phyloP scores from a whole-genome alignment of 2,113 vertebrate species.

The Microcebus murinus region DNA sequence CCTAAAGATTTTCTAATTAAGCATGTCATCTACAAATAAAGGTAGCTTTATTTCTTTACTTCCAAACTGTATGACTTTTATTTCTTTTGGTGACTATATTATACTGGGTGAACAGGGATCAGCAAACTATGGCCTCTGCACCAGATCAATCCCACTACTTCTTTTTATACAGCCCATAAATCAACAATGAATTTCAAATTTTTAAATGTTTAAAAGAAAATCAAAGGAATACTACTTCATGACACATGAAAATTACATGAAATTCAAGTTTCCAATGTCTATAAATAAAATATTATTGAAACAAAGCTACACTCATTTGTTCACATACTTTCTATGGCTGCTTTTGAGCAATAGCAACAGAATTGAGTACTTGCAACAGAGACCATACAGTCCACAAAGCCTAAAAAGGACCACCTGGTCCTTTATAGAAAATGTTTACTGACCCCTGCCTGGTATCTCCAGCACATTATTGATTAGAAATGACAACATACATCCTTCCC shows the following conservation, averaged over 20 bases:
- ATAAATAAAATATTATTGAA: background rate
- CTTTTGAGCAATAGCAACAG: background rate
- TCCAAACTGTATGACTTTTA: background rate
- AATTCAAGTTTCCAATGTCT: conserved; percentile 7
- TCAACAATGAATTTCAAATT: background rate
- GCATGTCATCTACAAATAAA: background rate
- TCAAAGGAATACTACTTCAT: conserved; percentile 12
- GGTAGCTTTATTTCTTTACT: background rate
- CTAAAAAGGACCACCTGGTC: background rate
- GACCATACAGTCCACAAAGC: background rate
- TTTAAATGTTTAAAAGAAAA: conserved; percentile 39
- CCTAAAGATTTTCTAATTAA: background rate
- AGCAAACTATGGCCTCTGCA: background rate
- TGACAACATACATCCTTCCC: background rate
- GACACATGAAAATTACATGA: background rate
- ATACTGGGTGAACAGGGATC: background rate
- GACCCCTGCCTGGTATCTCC: background rate
- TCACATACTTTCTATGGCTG: background rate
- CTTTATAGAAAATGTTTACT: background rate
- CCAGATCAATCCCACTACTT: background rate
- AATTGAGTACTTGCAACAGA: background rate
- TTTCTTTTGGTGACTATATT: background rate
- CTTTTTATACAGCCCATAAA: background rate
- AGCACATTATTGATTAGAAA: background rate
- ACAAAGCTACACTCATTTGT: background rate